A percentile compares a stretch with the other conserved stretches of the same genome.
phyloP scores from a whole-genome alignment of 2,113 vertebrate species.

The Podarcis raffonei region DNA sequence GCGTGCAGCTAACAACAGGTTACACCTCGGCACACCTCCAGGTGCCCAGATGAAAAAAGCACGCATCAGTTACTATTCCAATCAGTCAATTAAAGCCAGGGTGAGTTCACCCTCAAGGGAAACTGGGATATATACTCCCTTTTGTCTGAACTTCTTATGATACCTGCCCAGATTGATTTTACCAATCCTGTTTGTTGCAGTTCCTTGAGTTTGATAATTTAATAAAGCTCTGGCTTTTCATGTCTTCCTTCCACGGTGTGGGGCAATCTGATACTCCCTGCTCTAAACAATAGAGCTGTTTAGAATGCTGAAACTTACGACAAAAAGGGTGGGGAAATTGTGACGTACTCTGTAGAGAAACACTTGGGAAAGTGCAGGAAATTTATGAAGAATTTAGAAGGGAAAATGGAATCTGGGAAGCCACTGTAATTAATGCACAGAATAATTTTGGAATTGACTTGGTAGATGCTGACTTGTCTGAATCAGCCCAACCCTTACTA shows the following conservation, averaged over 20 bases:
- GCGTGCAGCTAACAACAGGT: no score
- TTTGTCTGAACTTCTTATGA: no score
- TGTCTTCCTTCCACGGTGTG: no score
- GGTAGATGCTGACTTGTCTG: neutral
- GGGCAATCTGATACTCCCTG: neutral
- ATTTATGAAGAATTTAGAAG: neutral
- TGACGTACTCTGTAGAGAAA: neutral
- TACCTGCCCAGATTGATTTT: neutral
- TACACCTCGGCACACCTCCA: no score
- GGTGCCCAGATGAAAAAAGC: no score
- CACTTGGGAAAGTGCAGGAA: neutral
- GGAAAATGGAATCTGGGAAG: neutral
- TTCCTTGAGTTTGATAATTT: no score
- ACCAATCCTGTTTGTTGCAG: neutral
- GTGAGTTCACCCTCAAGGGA: no score
- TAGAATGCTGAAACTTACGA: neutral
- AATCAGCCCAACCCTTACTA: neutral
- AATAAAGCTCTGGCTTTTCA: no score
- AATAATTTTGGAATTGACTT: neutral
- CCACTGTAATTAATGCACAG: neutral
- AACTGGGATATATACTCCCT: no score
- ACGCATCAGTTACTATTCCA: no score
- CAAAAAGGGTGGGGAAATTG: no score
- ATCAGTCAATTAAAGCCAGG: no score
- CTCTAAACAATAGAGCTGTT: neutral